Base-by-base conservation (phyloP, 2,888 invertebrate genomes). In the Platycnemis pennipes region DNA sequence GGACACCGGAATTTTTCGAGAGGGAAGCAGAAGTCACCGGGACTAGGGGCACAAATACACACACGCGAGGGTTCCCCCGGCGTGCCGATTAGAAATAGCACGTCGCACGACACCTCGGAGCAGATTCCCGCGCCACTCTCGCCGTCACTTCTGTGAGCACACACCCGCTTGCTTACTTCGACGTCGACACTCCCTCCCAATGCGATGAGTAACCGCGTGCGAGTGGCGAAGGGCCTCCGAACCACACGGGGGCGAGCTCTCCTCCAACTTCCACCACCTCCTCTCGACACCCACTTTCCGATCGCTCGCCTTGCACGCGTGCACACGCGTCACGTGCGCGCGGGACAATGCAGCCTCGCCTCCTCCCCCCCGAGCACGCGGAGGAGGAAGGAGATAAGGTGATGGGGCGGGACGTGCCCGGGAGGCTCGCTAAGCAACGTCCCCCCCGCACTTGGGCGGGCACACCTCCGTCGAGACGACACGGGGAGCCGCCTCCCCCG, bases 21-120 rank as follows among this genome's bases (percentile, higher is more conserved):
- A 77, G 77, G 77, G 77, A 77, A 26, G 53, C 19, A 7, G 63
- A 63, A 44, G 44, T 86, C 86, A 22, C 42, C 42, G 22, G 5
- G 44, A 42, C 42, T 45, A 45, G 45, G 87, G 11, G 45, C 87
- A 45, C 87, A 44, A n/a, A n/a, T 11, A 44, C 87, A 46, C 87
- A 87, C 46, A 46, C 45, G 45, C 26, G 42, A 11, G 26, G 89
- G 13, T 53, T 88, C 89, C 49, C 88, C 49, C 56, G 37, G 91
- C 91, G 63, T 63, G 91, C 89, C 63, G 91, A 91, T 91, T 91
- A 91, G 91, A 91, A 91, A 91, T 91, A 91, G 91, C 91, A 91
- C 44, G 37, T 42, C 63, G 53, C 63, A 91, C 44, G 45, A 91
- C 91, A 91, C 91, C 91, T 91, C 91, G 63, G 91, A 91, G 91